Evolutionary conservation across 2,113 vertebrate genomes (phyloP).

Genomic region (Ornithorhynchus anatinus): DNA sequence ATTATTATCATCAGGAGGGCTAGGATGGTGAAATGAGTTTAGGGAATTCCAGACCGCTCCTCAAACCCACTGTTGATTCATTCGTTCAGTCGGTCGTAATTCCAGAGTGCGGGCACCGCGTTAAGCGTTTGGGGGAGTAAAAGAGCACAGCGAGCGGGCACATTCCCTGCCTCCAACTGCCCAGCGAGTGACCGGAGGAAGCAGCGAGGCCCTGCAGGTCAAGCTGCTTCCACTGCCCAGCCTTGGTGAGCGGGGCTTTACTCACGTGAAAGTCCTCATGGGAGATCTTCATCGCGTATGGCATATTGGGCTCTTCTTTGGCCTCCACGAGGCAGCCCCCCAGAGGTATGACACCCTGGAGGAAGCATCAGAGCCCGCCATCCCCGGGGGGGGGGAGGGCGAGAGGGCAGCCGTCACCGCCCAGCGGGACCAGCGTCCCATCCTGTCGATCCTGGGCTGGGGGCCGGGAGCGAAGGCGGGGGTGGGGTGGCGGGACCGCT

Average conservation of each 20-base stretch:
- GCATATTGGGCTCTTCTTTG: constrained; percentile 90
- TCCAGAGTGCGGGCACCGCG: too few species aligned
- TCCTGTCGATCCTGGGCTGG: neutral
- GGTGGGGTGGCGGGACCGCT: neutral
- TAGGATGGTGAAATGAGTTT: too few species aligned
- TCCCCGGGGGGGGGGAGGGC: constrained; percentile 33
- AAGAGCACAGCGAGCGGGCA: too few species aligned
- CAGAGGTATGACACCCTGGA: constrained; percentile 92
- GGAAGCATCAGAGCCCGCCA: constrained; percentile 34
- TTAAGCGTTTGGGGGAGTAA: too few species aligned
- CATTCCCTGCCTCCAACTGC: too few species aligned
- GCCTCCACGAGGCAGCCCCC: constrained; percentile 90
- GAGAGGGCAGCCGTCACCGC: constrained; percentile 1
- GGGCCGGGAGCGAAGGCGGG: neutral
- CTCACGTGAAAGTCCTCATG: constrained; percentile 94
- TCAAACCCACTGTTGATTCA: too few species aligned
- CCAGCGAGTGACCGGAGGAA: too few species aligned
- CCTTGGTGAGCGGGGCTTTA: neutral
- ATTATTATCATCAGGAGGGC: too few species aligned
- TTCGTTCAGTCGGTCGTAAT: too few species aligned
- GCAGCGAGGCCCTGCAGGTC: too few species aligned
- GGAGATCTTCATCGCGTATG: constrained; percentile 90
- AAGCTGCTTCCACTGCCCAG: neutral
- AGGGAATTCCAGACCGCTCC: too few species aligned
- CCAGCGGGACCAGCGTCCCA: neutral